Conservation (phyloP, 2,113 vertebrate species). For the Proteles cristata region DNA sequence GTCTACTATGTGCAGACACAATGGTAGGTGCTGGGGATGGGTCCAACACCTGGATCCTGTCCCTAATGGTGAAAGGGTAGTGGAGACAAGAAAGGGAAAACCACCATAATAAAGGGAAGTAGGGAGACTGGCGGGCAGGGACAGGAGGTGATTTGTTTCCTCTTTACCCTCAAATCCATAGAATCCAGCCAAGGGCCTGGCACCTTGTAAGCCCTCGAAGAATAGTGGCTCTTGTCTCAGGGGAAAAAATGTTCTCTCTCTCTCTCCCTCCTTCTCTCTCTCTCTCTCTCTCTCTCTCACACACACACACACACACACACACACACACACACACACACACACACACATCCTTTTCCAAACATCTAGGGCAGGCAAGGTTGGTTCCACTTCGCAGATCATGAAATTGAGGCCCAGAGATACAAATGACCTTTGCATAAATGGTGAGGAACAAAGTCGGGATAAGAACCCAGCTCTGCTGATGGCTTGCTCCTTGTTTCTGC, state of each 20-base stretch:
- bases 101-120: background rate
- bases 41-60: background rate
- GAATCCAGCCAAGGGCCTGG: background rate
- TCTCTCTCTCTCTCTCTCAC: background rate
- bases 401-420: background rate
- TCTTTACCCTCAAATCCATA: background rate
- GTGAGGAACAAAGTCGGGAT: background rate
- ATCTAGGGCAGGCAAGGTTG: background rate
- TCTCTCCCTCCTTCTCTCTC: background rate
- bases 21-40: background rate
- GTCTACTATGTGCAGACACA: background rate
- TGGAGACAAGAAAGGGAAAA: background rate
- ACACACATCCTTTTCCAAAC: background rate
- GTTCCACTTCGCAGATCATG: background rate
- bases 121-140: rapidly evolving
- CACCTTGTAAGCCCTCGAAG: background rate
- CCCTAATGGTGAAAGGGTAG: background rate
- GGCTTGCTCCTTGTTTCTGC: background rate
- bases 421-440: background rate
- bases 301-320: background rate
- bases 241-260: background rate
- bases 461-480: too few species aligned
- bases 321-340: background rate
- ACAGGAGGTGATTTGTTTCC: background rate
- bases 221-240: background rate